Percentiles rank a stretch among this genome's conserved stretches.
Evolutionary conservation across 2,888 invertebrate genomes (phyloP).

Genomic region (Cyaniris semiargus): DNA sequence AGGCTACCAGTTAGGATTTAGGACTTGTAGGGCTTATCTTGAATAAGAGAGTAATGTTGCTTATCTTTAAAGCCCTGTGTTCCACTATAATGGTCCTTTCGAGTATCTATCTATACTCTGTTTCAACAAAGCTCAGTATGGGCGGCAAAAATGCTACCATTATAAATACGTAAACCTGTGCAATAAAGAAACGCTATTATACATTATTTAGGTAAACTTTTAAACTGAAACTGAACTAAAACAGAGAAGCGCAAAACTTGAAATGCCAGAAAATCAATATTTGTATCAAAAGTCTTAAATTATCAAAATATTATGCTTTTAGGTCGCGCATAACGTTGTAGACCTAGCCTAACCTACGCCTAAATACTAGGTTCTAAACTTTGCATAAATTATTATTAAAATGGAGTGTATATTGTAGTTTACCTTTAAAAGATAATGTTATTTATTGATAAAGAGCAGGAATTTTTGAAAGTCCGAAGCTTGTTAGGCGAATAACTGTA

Average conservation of each 20-base stretch:
- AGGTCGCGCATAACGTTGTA: not conserved
- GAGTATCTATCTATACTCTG: too few species aligned
- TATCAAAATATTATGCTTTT: not conserved
- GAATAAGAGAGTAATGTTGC: not conserved
- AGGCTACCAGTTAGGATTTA: not conserved
- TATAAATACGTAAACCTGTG: too few species aligned
- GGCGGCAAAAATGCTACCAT: too few species aligned
- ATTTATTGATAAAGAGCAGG: constrained; percentile 5
- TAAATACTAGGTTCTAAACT: not conserved
- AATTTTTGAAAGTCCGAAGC: constrained; percentile 21
- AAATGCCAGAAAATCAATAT: too few species aligned
- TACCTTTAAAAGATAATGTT: constrained; percentile 22
- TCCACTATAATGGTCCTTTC: too few species aligned
- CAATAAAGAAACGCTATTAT: too few species aligned
- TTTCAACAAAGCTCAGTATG: too few species aligned
- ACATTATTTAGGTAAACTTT: too few species aligned
- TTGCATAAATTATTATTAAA: constrained; percentile 24
- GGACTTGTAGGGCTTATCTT: not conserved
- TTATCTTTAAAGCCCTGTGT: too few species aligned
- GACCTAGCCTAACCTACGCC: not conserved
- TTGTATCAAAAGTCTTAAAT: not conserved
- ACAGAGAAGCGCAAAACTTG: not conserved
- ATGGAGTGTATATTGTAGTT: not conserved
- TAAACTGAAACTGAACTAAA: too few species aligned
- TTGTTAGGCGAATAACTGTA: not conserved